phyloP scores from a whole-genome alignment of 2,797 vertebrate genomes.

The Urosaurus nigricauda region DNA sequence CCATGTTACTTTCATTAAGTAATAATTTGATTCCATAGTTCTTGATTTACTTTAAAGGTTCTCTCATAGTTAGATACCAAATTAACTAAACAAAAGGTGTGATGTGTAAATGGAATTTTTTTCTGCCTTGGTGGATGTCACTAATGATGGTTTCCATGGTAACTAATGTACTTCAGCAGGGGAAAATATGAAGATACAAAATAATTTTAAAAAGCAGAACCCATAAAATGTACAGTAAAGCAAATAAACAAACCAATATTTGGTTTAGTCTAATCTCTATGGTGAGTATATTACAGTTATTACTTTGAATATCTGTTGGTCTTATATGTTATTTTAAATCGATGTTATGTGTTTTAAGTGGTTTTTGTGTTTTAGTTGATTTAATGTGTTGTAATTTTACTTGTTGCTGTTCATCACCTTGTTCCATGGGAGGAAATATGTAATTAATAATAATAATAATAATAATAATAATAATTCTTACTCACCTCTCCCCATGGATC shows the following conservation, averaged over 20 bases:
- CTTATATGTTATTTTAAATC: no score
- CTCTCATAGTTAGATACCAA: slow-evolving; percentile 54
- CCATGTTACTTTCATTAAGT: slow-evolving; percentile 20
- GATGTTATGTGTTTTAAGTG: no score
- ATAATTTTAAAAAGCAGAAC: slow-evolving; percentile 67
- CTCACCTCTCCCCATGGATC: no score
- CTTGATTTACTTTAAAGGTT: slow-evolving; percentile 58
- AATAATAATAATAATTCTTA: no score
- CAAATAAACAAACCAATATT: slow-evolving; percentile 40
- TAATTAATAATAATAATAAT: no score
- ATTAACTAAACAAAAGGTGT: slow-evolving; percentile 63
- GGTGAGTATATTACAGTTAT: not conserved
- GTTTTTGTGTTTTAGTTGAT: no score
- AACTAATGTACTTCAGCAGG: slow-evolving; percentile 58
- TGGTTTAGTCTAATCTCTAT: fast-evolving
- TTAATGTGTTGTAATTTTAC: no score
- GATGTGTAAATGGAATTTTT: slow-evolving; percentile 52
- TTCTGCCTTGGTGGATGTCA: slow-evolving; percentile 55
- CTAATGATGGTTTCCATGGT: slow-evolving; percentile 70
- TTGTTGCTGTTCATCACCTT: no score
- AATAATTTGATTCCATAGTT: slow-evolving; percentile 54
- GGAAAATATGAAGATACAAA: slow-evolving; percentile 55
- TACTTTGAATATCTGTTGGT: not conserved
- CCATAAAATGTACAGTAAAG: slow-evolving; percentile 42
- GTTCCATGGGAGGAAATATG: no score